A percentile compares a stretch with the other conserved stretches of the same genome.
Conservation (phyloP, 2,888 invertebrate genomes). For the Tryphoninae sp. region DNA sequence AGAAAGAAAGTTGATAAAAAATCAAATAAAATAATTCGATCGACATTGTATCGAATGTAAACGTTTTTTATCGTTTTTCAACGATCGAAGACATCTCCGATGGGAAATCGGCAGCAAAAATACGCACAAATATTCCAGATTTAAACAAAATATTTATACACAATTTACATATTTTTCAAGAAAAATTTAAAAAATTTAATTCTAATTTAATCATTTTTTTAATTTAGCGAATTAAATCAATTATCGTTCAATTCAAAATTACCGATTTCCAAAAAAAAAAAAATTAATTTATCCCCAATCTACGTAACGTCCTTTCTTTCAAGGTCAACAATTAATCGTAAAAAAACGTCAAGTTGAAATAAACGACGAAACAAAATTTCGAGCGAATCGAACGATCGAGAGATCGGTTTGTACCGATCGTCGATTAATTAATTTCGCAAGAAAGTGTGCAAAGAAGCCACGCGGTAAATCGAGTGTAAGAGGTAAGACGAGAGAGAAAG, state of each 20-base stretch:
- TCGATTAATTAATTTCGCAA: slow-evolving; percentile 61
- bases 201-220: too few species aligned
- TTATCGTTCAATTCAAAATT: too few species aligned
- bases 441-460: slow-evolving; percentile 51
- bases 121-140: too few species aligned
- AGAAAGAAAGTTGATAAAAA: slow-evolving; percentile 11
- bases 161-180: too few species aligned
- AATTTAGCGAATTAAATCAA: too few species aligned
- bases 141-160: too few species aligned
- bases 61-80: not conserved
- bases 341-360: slow-evolving; percentile 4
- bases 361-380: slow-evolving; percentile 22
- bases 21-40: not conserved
- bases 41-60: not conserved
- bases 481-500: slow-evolving; percentile 22
- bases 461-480: slow-evolving; percentile 21
- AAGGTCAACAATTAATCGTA: not conserved
- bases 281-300: too few species aligned
- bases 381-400: slow-evolving; percentile 23
- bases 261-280: too few species aligned
- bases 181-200: not conserved
- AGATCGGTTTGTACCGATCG: slow-evolving; percentile 49
- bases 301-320: too few species aligned
- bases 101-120: too few species aligned
- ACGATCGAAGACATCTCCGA: too few species aligned